Conservation (phyloP, 2,797 vertebrate genomes). For the Clamator glandarius region DNA sequence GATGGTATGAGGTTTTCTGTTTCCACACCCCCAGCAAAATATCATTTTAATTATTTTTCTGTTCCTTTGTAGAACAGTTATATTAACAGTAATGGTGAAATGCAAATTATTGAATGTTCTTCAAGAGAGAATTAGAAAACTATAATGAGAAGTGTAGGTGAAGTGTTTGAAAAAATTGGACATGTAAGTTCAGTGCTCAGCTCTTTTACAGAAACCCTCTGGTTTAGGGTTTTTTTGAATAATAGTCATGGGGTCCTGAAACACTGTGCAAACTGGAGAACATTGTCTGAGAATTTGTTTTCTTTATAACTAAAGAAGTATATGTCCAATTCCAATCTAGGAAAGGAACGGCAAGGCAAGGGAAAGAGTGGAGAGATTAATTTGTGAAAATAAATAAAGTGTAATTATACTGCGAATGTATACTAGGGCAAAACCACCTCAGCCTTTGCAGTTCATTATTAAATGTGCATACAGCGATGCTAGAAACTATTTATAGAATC, state of each 20-base stretch:
- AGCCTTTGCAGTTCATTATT: background rate
- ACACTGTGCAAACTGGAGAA: rapidly evolving
- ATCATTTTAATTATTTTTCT: background rate
- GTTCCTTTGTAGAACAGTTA: background rate
- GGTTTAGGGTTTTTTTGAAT: background rate
- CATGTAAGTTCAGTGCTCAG: background rate
- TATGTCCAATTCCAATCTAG: background rate
- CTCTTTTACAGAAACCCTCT: background rate
- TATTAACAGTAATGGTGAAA: background rate
- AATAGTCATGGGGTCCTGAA: background rate
- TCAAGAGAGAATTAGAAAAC: background rate
- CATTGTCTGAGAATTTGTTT: rapidly evolving
- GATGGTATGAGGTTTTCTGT: background rate
- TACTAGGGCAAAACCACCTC: rapidly evolving
- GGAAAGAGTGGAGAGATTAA: background rate
- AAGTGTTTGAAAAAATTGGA: background rate
- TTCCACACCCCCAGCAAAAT: background rate
- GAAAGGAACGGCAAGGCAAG: too few species aligned
- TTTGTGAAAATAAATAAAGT: background rate
- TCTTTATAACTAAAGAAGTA: background rate
- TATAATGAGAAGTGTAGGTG: background rate
- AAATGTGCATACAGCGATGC: rapidly evolving
- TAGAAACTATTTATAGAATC: background rate
- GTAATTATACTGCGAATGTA: background rate
- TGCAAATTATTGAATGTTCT: background rate